Conservation (phyloP, 2,113 vertebrate species). For the Xiphophorus maculatus region DNA sequence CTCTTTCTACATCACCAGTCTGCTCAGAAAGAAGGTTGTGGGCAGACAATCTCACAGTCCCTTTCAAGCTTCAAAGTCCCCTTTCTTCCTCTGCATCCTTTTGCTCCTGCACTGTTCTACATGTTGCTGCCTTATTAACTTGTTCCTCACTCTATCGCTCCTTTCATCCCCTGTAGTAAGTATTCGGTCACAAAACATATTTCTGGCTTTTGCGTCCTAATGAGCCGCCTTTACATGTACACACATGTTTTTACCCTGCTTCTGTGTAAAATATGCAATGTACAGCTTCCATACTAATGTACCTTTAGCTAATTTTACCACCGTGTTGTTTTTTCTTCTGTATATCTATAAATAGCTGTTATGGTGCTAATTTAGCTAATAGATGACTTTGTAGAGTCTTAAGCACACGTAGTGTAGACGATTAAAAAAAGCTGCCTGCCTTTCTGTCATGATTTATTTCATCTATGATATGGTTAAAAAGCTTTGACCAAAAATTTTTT, state of each 20-base stretch:
- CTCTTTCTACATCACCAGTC: constrained; percentile 24
- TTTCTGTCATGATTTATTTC: background rate
- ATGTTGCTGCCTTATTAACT: constrained; percentile 72
- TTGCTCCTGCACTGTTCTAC: constrained; percentile 60
- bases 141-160: constrained; percentile 25
- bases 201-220: constrained; percentile 61
- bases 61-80: constrained; percentile 75
- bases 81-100: constrained; percentile 54
- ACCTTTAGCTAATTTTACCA: constrained; percentile 10
- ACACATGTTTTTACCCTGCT: background rate
- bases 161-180: constrained; percentile 18
- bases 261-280: constrained; percentile 6
- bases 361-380: background rate
- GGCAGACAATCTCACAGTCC: constrained; percentile 71
- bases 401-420: background rate
- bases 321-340: background rate
- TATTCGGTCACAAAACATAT: constrained; percentile 57
- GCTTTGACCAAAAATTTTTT: no score
- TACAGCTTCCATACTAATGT: constrained; percentile 10
- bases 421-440: background rate
- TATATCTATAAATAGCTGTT: background rate
- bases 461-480: background rate
- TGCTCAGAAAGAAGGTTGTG: constrained; percentile 55
- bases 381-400: no score
- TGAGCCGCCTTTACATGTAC: constrained; percentile 41